Evolutionary conservation across 1,140 invertebrate species (phyloP).

Genomic region (Bombus difficillimus): DNA sequence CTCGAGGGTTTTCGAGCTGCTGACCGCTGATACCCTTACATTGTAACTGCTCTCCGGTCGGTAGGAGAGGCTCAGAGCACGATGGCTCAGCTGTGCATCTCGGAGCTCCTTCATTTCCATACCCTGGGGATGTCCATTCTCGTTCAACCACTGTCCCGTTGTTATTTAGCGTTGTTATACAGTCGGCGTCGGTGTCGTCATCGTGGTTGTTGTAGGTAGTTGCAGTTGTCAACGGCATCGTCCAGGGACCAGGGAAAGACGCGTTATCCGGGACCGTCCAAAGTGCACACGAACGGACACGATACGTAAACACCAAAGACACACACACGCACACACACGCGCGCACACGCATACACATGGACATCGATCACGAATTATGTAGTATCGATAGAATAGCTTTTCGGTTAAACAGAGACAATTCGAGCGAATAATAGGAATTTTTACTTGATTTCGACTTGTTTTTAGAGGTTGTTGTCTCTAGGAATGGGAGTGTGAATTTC

Average conservation of each 20-base stretch:
- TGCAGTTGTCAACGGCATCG: background rate
- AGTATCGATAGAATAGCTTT: background rate
- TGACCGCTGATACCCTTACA: conserved; percentile 72
- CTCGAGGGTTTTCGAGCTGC: conserved; percentile 61
- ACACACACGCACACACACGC: conserved; percentile 46
- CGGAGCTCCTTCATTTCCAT: conserved; percentile 42
- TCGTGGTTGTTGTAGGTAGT: conserved; percentile 20
- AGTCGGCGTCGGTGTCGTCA: conserved; percentile 10
- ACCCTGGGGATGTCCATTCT: conserved; percentile 72
- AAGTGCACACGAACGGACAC: conserved; percentile 56
- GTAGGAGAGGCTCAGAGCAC: conserved; percentile 73
- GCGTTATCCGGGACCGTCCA: conserved; percentile 7
- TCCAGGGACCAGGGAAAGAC: conserved; percentile 35
- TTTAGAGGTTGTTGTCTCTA: background rate
- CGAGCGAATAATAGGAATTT: background rate
- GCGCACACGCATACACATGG: conserved; percentile 44
- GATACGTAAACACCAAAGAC: conserved; percentile 68
- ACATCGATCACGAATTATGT: conserved; percentile 42
- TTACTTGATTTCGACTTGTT: background rate
- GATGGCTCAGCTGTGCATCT: conserved; percentile 40
- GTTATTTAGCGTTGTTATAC: background rate
- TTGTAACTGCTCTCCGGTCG: conserved; percentile 69
- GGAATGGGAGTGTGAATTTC: background rate
- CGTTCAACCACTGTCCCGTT: conserved; percentile 78
- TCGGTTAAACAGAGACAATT: background rate